Base-by-base conservation (phyloP, 1,140 invertebrate species). In the Trachymyrmex septentrionalis region DNA sequence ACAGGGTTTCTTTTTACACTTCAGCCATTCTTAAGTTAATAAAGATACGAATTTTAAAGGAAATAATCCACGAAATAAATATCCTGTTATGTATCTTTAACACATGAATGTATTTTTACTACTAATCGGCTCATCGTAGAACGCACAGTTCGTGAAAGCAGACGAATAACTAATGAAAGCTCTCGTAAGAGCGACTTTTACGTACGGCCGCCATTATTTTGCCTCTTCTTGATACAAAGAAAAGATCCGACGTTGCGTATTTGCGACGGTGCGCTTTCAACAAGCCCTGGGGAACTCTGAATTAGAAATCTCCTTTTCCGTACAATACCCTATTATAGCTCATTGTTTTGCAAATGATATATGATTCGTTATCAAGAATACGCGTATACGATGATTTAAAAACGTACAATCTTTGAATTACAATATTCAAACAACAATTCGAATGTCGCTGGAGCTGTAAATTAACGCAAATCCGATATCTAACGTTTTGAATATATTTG, bases 151-250 rank as follows among this genome's bases (percentile, higher is more conserved):
- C 53, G 53, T 63, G 30, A 66, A 71, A 63, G 48, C 19, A 55
- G 30, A 16, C 48, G 82, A 27, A 55, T 48, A 67, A 61, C 86
- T 85, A 90, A 84, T 77, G 64, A 88, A 87, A 21, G 72, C 64
- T 50, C 72, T 69, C 12, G 64, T 34, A 76, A 85, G 24, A 48
- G 19, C 53, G 76, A 86, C 82, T 80, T 81, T 75, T 80, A 66
- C 87, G 76, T 67, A 50, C 66, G 59, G 44, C 63, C 75, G n/a
- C 76, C 69, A 86, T 89, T 88, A 75, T 89, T 71, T 57, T 44
- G 16, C 59, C 55, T 86, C 59, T 30, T 16, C 73, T 53, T 66
- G 87, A 81, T 86, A 86, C 85, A 88, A 77, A 89, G 85, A 71
- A 71, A 53, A 73, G 67, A 73, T 63, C 55, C 9, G 53, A 59